These are phyloP conservation scores for Yponomeuta cagnagella DNA, from an alignment of 2,888 invertebrate species.

Conservation along the genomic window DNA sequence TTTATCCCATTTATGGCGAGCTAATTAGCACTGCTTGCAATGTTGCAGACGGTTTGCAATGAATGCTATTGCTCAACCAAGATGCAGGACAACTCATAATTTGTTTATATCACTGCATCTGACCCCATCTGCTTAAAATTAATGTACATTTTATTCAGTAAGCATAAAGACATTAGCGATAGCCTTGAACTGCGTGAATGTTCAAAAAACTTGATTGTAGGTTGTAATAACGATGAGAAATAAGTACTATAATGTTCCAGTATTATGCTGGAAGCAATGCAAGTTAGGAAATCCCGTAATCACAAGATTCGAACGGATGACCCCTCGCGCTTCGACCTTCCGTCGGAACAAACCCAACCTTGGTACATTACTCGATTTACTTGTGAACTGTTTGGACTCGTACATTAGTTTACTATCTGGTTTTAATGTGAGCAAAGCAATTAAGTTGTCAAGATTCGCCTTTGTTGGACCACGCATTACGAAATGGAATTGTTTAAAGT, in stretches of 20 bases:
- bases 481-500: neutral
- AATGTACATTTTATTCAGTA: neutral
- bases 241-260: slow-evolving; percentile 1
- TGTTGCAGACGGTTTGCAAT: neutral
- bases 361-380: neutral
- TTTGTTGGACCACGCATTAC: neutral
- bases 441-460: neutral
- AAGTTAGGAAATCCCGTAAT: slow-evolving; percentile 4
- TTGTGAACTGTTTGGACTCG: neutral
- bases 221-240: neutral
- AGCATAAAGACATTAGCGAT: neutral
- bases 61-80: neutral
- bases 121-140: neutral
- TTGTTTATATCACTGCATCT: neutral
- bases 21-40: neutral
- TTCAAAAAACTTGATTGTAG: neutral
- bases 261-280: neutral
- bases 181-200: neutral
- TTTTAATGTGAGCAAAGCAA: slow-evolving; percentile 1
- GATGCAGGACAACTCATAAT: neutral
- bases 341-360: slow-evolving; percentile 3
- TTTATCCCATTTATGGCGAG: neutral
- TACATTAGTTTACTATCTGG: neutral
- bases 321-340: slow-evolving; percentile 1
- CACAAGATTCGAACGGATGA: slow-evolving; percentile 5